Conservation (phyloP, 35 echinoderm and acorn worm genomes). For the Apostichopus californicus region DNA sequence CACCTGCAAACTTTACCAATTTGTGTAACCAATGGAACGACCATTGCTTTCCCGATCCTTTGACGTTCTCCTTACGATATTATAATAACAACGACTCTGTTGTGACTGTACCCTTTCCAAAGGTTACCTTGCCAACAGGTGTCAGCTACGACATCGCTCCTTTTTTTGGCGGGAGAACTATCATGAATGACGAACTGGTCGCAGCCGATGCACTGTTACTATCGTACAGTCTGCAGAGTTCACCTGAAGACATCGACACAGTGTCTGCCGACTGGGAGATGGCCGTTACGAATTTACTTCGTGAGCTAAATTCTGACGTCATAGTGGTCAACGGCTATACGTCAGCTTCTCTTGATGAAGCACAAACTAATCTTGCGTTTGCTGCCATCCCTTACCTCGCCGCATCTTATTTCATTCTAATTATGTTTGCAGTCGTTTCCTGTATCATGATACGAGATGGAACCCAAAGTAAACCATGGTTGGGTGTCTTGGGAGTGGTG, state of each 20-base stretch:
- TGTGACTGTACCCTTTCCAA: constrained; percentile 3
- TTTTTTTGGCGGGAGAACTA: constrained; percentile 2
- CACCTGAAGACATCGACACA: neutral
- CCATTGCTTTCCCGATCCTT: constrained; percentile 13
- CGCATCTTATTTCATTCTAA: neutral
- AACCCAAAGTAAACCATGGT: constrained; percentile 43
- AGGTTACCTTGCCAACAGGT: neutral
- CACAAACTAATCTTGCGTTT: neutral
- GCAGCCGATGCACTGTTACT: neutral
- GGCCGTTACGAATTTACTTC: neutral
- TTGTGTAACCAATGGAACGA: constrained; percentile 28
- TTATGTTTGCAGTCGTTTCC: constrained; percentile 23
- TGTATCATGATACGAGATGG: constrained; percentile 43
- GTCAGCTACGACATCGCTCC: neutral
- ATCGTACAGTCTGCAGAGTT: neutral
- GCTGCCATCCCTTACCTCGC: constrained; percentile 2
- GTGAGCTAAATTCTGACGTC: neutral
- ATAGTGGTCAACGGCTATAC: neutral
- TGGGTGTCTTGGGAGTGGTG: constrained; percentile 53
- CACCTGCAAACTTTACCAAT: neutral
- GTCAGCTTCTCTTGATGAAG: constrained; percentile 6
- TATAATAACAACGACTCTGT: neutral
- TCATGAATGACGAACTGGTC: neutral
- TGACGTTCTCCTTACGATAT: neutral
- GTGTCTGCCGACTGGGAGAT: constrained; percentile 2